A percentile compares a stretch with the other conserved stretches of the same genome.
Conservation (phyloP, 2,113 vertebrate species). For the Corydoras maculifer region DNA sequence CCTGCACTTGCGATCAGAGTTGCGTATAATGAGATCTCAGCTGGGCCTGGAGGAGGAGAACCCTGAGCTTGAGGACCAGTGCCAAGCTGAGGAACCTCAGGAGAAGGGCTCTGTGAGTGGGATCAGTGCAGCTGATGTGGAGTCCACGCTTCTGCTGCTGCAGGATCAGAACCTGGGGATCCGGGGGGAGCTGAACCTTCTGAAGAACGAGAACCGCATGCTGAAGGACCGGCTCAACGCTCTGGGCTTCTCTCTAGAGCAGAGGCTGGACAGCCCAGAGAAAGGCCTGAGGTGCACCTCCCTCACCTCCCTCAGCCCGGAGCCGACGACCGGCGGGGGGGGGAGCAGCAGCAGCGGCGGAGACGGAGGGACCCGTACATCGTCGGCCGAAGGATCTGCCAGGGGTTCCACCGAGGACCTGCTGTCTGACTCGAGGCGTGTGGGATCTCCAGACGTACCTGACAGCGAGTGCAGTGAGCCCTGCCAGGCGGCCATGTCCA, state of each 20-base stretch:
- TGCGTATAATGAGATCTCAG: slow-evolving; percentile 74
- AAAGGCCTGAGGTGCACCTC: slow-evolving; percentile 73
- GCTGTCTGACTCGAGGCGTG: slow-evolving; percentile 72
- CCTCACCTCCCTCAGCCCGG: slow-evolving; percentile 71
- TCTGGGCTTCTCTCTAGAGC: slow-evolving; percentile 79
- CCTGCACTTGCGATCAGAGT: slow-evolving; percentile 71
- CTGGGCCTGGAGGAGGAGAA: slow-evolving; percentile 62
- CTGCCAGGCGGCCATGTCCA: slow-evolving; percentile 80
- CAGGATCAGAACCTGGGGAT: slow-evolving; percentile 81
- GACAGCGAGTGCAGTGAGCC: slow-evolving; percentile 85
- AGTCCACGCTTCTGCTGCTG: slow-evolving; percentile 71
- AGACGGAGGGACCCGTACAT: slow-evolving; percentile 58
- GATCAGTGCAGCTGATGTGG: slow-evolving; percentile 68
- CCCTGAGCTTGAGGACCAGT: slow-evolving; percentile 11
- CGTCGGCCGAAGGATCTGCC: slow-evolving; percentile 79
- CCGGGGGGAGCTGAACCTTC: slow-evolving; percentile 75
- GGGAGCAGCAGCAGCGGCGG: slow-evolving; percentile 67
- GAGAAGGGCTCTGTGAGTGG: slow-evolving; percentile 59
- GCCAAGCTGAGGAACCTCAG: slow-evolving; percentile 23
- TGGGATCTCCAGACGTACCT: slow-evolving; percentile 77
- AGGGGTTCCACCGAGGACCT: slow-evolving; percentile 82
- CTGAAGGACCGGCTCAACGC: slow-evolving; percentile 82
- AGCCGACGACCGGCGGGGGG: slow-evolving; percentile 58
- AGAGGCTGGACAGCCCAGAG: slow-evolving; percentile 73
- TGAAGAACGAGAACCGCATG: slow-evolving; percentile 87